Base-by-base conservation (phyloP, 2,113 vertebrate species). In the Tragelaphus scriptus region DNA sequence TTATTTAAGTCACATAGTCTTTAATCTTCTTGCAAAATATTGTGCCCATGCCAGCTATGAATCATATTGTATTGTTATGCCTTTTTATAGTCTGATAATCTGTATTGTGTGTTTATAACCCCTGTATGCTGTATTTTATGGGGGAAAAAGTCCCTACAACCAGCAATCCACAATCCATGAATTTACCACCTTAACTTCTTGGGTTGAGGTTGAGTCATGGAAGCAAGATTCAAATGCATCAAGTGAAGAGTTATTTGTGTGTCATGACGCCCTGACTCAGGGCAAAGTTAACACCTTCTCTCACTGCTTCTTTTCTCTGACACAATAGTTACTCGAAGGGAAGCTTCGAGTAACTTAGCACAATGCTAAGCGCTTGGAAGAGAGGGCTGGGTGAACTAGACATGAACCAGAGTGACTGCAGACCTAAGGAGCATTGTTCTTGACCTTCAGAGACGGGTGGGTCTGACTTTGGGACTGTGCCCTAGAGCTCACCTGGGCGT, bases 91-190 rank as follows among this genome's bases (percentile, higher is more conserved):
- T 94, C 98, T 97, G 97, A 96, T 98, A 92, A 98, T 98, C 97
- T 98, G 98, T 97, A 97, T 96, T 98, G 97, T 98, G 98, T 97
- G 97, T 98, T 98, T 98, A 98, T 98, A 98, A 98, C 94, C 98
- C 94, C 93, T 91, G 94, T 95, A 96, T 79, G 97, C 95, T 94
- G 36, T 97, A 96, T 98, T 98, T 98, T 98, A 98, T 87, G 91
- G 93, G 77, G 7, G 1, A 3, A 32, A 90, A 79, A 95, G 53
- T 85, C 82, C 90, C 94, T 49, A 51, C 90, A 56, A 93, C 84
- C 91, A 59, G 85, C 88, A 95, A 90, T 68, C 96, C 77, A 81
- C 95, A 93, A 56, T 26, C 81, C 94, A n/a, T 96, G 97, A 96
- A 97, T 97, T 95, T 92, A 88, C 90, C 92, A 90, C 97, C 92